phyloP scores from a whole-genome alignment of 2,888 invertebrate species.

The Sepiola atlantica region DNA sequence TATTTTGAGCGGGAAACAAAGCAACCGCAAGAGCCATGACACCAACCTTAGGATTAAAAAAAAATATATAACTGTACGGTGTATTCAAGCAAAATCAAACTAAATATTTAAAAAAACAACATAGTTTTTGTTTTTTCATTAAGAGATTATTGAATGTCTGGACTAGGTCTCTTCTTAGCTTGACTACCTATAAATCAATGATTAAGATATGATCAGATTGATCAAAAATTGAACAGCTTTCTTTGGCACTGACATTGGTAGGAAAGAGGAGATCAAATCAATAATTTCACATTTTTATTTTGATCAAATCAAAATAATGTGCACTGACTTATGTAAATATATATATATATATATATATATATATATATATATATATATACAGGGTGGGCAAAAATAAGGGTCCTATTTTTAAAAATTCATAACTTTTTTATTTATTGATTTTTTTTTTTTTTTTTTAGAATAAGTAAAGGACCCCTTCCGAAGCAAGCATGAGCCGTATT shows the following conservation, averaged over 20 bases:
- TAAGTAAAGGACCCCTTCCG: too few relatives aligned
- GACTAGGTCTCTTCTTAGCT: background rate
- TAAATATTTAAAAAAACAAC: background rate
- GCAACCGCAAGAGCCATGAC: background rate
- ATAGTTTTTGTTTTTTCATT: background rate
- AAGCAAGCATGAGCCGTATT: too few relatives aligned
- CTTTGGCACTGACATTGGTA: background rate
- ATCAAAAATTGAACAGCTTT: background rate
- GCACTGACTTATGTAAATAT: background rate
- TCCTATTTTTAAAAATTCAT: too few relatives aligned
- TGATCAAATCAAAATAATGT: background rate
- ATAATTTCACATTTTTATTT: slow-evolving; percentile 9
- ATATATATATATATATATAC: too few relatives aligned
- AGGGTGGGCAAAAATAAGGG: too few relatives aligned
- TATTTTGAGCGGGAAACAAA: background rate
- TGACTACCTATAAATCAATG: slow-evolving; percentile 11
- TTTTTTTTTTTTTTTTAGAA: too few relatives aligned
- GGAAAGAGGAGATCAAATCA: background rate
- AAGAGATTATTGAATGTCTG: background rate
- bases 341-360: background rate
- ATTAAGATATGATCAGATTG: background rate
- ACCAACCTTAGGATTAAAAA: background rate
- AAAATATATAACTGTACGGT: background rate
- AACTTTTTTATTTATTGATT: too few relatives aligned
- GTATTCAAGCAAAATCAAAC: background rate